Evolutionary conservation across 2,888 invertebrate genomes (phyloP).

Genomic region (Boloria euphrosyne): DNA sequence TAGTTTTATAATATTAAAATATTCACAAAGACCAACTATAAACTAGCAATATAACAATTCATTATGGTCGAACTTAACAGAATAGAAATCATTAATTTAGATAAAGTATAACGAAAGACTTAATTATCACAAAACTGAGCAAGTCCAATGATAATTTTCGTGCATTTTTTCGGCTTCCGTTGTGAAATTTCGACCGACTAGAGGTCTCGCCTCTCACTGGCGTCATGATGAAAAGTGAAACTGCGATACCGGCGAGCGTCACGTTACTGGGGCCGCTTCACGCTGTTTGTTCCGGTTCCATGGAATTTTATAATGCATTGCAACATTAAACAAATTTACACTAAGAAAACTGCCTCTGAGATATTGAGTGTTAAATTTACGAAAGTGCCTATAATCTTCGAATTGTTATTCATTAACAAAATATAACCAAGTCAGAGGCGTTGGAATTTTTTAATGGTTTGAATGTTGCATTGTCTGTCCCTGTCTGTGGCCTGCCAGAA

Average conservation of each 20-base stretch:
- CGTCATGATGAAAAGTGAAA: constrained; percentile 79
- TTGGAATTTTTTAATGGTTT: constrained; percentile 65
- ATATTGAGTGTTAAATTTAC: background rate
- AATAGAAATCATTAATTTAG: too few relatives aligned
- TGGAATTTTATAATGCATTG: constrained; percentile 52
- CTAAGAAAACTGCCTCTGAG: background rate
- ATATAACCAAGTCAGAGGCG: constrained; percentile 24
- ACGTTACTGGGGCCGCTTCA: constrained; percentile 66
- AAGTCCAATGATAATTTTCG: constrained; percentile 29
- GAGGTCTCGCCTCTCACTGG: constrained; percentile 75
- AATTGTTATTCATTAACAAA: constrained; percentile 12
- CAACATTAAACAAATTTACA: constrained; percentile 29
- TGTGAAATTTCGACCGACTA: constrained; percentile 76
- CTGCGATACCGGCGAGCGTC: constrained; percentile 68
- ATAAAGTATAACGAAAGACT: too few relatives aligned
- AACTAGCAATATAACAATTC: too few relatives aligned
- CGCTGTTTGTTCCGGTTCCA: constrained; percentile 74
- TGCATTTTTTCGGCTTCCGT: constrained; percentile 64
- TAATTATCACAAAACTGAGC: background rate
- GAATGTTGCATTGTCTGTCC: constrained; percentile 75
- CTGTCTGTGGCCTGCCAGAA: constrained; percentile 60
- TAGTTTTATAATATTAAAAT: too few relatives aligned
- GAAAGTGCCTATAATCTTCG: background rate
- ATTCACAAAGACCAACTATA: too few relatives aligned
- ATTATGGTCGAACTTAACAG: too few relatives aligned